Base-by-base conservation (phyloP, 1,140 invertebrate species). In the Zaprionus davidi region DNA sequence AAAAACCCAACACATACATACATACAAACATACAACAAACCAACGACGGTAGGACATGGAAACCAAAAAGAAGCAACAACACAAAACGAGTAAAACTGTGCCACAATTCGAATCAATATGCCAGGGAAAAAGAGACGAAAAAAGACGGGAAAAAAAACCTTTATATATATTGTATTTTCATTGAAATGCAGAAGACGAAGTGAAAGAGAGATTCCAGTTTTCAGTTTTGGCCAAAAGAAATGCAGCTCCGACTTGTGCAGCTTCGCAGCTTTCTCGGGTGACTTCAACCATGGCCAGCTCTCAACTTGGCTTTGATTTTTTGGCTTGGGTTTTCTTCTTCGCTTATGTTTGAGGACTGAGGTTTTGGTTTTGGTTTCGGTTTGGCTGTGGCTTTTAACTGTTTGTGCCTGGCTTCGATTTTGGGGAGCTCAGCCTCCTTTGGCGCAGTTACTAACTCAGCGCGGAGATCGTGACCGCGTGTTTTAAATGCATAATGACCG, bases 401-500 rank as follows among this genome's bases (percentile, higher is more conserved):
- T 75, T 75, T 75, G 44, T 22, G 53, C 36, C 51, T 51, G 77
- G 51, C 83, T 71, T 78, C 82, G 83, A 81, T 81, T 88, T 80
- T 64, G 57, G 36, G 79, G 53, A 56, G 34, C 56, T 68, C 26
- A 55, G 63, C 63, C 63, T 65, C 51, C 70, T 66, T 90, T 79
- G 74, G 77, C 72, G 78, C 85, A 90, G 85, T 90, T 90, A 90
- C 85, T 90, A 90, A 90, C 85, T 90, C 86, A 90, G 85, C 82
- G 75, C 62, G 44, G 85, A 92, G 91, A 92, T 92, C 91, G 91
- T 92, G 91, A 92, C 91, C 91, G 91, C 91, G 91, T 92, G 91
- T 92, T 92, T 92, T 92, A 92, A 92, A 92, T 92, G 91, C 91
- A 92, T 92, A 92, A 92, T 92, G 91, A 92, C 91, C 91, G 90